Conservation (phyloP, 1,140 invertebrate genomes). For the Bombus sylvicola region DNA sequence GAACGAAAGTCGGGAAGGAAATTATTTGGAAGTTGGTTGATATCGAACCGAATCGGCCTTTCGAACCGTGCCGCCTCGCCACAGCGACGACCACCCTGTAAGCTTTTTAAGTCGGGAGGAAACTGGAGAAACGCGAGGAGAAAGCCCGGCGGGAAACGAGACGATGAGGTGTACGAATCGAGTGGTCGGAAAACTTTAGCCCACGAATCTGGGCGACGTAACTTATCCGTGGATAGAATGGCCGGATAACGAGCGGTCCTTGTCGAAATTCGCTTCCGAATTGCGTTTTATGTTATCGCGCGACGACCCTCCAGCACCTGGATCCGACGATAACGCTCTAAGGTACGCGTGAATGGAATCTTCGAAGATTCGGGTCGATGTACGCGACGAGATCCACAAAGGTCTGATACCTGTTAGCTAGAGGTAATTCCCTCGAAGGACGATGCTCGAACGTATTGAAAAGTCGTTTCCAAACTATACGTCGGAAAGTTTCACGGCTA, state of each 20-base stretch:
- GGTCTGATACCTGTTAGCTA: not conserved
- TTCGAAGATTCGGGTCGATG: not conserved
- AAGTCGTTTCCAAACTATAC: not conserved
- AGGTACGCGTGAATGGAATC: not conserved
- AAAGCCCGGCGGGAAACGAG: not conserved
- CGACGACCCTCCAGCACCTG: not conserved
- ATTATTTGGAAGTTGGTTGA: constrained; percentile 70
- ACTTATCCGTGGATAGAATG: constrained; percentile 50
- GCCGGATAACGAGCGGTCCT: constrained; percentile 51
- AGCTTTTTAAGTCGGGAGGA: constrained; percentile 22
- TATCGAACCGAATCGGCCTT: constrained; percentile 58
- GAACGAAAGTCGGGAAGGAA: constrained; percentile 54
- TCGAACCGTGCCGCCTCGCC: constrained; percentile 12
- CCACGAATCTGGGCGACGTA: constrained; percentile 50
- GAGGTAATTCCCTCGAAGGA: not conserved
- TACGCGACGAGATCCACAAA: not conserved
- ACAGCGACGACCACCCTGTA: constrained; percentile 8
- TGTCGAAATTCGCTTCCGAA: constrained; percentile 23
- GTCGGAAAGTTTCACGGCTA: not conserved
- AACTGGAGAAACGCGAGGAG: not conserved
- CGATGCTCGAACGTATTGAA: not conserved
- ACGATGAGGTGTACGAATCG: not conserved
- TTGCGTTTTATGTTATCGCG: not conserved
- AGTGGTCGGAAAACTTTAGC: constrained; percentile 45
- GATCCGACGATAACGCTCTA: not conserved